Conservation (phyloP, 2,797 vertebrate species). For the Phoxinus dragarum region DNA sequence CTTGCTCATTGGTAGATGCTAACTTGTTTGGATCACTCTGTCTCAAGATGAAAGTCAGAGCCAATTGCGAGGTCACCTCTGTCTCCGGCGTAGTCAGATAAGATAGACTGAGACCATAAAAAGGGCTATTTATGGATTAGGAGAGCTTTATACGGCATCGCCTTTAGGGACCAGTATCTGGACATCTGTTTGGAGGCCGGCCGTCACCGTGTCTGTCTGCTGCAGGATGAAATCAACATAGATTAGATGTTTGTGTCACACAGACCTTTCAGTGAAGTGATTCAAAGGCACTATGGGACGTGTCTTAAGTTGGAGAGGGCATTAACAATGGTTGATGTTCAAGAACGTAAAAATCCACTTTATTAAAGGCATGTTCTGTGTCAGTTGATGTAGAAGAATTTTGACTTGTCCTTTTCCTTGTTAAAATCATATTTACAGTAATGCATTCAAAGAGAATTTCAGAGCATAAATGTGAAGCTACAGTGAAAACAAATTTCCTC, state of each 20-base stretch:
- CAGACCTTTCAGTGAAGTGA: slow-evolving; percentile 14
- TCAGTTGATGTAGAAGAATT: background rate
- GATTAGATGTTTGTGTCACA: slow-evolving; percentile 20
- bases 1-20: background rate
- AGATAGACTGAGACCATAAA: slow-evolving; percentile 33
- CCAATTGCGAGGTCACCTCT: slow-evolving; percentile 34
- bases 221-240: slow-evolving; percentile 29
- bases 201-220: slow-evolving; percentile 46
- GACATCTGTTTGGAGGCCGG: slow-evolving; percentile 44
- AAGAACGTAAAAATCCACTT: background rate
- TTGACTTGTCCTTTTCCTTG: background rate
- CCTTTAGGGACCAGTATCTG: slow-evolving; percentile 44
- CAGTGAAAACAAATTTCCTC: no score
- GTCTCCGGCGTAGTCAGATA: slow-evolving; percentile 22
- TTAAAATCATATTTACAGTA: background rate
- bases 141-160: slow-evolving; percentile 15
- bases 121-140: slow-evolving; percentile 45
- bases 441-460: background rate
- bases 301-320: background rate
- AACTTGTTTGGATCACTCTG: background rate
- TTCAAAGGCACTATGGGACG: slow-evolving; percentile 3
- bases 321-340: slow-evolving; percentile 7
- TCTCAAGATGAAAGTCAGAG: slow-evolving; percentile 14
- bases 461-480: background rate
- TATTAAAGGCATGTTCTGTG: background rate